Percentiles rank a stretch among this genome's conserved stretches.
phyloP scores from a whole-genome alignment of 2,113 vertebrate species.

The Gorsachius goisagi region DNA sequence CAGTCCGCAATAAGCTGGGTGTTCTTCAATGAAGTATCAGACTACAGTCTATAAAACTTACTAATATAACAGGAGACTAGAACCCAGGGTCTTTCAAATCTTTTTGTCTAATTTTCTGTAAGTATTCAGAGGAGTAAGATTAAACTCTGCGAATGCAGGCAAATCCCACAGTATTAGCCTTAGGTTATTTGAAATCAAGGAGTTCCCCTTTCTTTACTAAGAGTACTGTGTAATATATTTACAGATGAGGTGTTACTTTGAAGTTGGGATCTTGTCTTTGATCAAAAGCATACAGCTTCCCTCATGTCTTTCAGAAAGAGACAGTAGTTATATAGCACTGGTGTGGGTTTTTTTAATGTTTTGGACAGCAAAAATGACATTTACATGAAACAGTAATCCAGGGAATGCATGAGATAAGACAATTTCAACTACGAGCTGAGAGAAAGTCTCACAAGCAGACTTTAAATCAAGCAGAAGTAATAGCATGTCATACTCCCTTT shows the following conservation, averaged over 20 bases:
- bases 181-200: slow-evolving; percentile 49
- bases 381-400: slow-evolving; percentile 75
- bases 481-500: slow-evolving; percentile 29
- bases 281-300: slow-evolving; percentile 73
- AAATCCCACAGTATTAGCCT: not conserved
- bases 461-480: slow-evolving; percentile 65
- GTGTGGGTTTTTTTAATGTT: slow-evolving; percentile 71
- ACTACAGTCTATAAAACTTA: not conserved
- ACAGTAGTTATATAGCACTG: slow-evolving; percentile 65
- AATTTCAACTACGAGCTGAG: slow-evolving; percentile 46
- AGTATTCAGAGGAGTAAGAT: slow-evolving; percentile 5
- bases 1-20: not conserved
- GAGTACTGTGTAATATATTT: slow-evolving; percentile 67
- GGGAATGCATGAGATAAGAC: slow-evolving; percentile 67
- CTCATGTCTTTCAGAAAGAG: slow-evolving; percentile 72
- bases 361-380: slow-evolving; percentile 79
- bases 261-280: slow-evolving; percentile 73
- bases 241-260: slow-evolving; percentile 75
- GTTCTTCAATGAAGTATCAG: not conserved
- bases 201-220: slow-evolving; percentile 22
- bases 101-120: not conserved
- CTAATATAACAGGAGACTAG: not conserved
- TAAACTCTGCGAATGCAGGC: not conserved
- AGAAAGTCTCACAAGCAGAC: slow-evolving; percentile 51
- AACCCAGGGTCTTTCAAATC: not conserved